Percentiles rank a stretch among this genome's conserved stretches.
phyloP scores from a whole-genome alignment of 2,888 invertebrate genomes.

The Arctia plantaginis region DNA sequence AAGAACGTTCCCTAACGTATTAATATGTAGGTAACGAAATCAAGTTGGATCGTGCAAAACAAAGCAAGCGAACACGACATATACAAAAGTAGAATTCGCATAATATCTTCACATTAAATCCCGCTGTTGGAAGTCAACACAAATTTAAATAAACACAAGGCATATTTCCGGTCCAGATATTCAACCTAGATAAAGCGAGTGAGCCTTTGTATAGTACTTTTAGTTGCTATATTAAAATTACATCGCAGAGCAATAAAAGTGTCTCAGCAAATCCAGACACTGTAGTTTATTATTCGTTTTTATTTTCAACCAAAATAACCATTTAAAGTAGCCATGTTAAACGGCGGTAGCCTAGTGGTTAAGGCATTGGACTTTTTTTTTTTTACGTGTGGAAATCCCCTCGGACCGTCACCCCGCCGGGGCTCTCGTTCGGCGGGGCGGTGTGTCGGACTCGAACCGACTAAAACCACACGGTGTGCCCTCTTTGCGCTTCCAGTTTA shows the following conservation, averaged over 20 bases:
- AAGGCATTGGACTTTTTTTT: too few species aligned
- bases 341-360: too few species aligned
- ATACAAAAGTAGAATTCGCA: not conserved
- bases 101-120: not conserved
- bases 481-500: too few species aligned
- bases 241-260: constrained; percentile 5
- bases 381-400: too few species aligned
- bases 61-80: not conserved
- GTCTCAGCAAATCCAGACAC: constrained; percentile 1
- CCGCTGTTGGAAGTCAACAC: not conserved
- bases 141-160: constrained; percentile 8
- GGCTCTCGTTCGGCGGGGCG: too few species aligned
- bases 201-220: constrained; percentile 11
- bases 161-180: constrained; percentile 36
- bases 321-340: too few species aligned
- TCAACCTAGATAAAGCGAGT: constrained; percentile 17
- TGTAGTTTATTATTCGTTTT: constrained; percentile 3
- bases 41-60: not conserved
- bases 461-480: too few species aligned
- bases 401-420: too few species aligned
- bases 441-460: too few species aligned
- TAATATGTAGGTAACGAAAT: not conserved
- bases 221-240: constrained; percentile 10
- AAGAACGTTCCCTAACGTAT: not conserved
- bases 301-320: not conserved